Conservation (phyloP, 2,888 invertebrate genomes). For the Lochmaea crataegi region DNA sequence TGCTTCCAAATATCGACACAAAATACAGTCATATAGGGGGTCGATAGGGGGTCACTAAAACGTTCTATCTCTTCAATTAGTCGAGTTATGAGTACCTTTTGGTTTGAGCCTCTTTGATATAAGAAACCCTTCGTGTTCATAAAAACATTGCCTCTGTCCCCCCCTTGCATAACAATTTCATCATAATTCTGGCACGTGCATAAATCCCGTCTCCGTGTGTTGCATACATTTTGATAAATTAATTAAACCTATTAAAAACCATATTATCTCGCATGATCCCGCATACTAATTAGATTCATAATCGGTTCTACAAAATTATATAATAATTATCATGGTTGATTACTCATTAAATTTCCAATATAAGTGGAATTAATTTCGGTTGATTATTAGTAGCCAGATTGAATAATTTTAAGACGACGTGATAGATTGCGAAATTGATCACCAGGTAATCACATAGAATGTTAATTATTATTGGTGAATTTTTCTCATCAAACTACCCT, state of each 20-base stretch:
- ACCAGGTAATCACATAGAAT: background rate
- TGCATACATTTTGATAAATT: background rate
- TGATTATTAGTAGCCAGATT: background rate
- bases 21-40: too few species aligned
- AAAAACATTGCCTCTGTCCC: too few species aligned
- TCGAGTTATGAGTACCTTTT: too few species aligned
- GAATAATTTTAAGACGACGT: background rate
- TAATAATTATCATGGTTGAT: constrained; percentile 25
- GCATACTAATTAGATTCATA: constrained; percentile 24
- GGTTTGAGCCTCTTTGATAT: too few species aligned
- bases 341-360: constrained; percentile 24
- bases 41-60: too few species aligned
- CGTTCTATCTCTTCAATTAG: too few species aligned
- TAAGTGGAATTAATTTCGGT: background rate
- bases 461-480: background rate
- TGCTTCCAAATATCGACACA: too few species aligned
- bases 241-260: constrained; percentile 16
- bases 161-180: background rate
- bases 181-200: background rate
- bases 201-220: background rate
- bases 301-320: constrained; percentile 16
- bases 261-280: constrained; percentile 15
- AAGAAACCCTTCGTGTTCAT: too few species aligned
- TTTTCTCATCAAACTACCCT: too few species aligned
- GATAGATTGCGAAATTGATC: background rate